Evolutionary conservation across 2,797 vertebrate species (phyloP).

Genomic region (Chanos chanos): DNA sequence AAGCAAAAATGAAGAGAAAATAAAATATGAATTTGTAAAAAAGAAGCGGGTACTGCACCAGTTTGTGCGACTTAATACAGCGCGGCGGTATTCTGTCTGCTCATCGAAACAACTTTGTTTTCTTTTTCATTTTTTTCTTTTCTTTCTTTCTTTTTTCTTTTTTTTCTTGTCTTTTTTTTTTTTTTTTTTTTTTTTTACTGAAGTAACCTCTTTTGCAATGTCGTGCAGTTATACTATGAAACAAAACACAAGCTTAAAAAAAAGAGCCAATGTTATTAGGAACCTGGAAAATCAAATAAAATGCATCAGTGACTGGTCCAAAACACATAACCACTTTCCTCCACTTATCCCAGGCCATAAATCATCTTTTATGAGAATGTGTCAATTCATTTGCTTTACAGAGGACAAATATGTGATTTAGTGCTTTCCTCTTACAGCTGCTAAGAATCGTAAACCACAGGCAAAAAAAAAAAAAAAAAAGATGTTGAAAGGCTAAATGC

Average conservation of each 20-base stretch:
- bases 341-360: conserved; percentile 59
- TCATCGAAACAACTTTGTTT: conserved; percentile 52
- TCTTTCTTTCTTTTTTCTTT: conserved; percentile 46
- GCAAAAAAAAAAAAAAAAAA: conserved; percentile 20
- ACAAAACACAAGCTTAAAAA: conserved; percentile 55
- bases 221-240: conserved; percentile 42
- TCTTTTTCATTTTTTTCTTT: conserved; percentile 47
- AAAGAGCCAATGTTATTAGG: conserved; percentile 53
- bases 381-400: conserved; percentile 32
- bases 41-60: conserved; percentile 7
- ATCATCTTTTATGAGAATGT: conserved; percentile 40
- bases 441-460: conserved; percentile 28
- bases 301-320: conserved; percentile 56
- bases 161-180: too few species aligned
- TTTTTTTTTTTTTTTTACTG: too few species aligned
- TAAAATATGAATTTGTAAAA: conserved; percentile 9
- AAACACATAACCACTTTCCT: conserved; percentile 62
- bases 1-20: conserved; percentile 5
- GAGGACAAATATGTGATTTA: conserved; percentile 37
- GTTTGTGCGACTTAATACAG: conserved; percentile 32
- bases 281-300: conserved; percentile 65
- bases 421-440: conserved; percentile 32
- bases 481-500: conserved; percentile 1
- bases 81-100: conserved; percentile 30
- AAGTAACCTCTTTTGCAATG: conserved; percentile 37